Base-by-base conservation (phyloP, 2,797 vertebrate species). In the Fratercula arctica region DNA sequence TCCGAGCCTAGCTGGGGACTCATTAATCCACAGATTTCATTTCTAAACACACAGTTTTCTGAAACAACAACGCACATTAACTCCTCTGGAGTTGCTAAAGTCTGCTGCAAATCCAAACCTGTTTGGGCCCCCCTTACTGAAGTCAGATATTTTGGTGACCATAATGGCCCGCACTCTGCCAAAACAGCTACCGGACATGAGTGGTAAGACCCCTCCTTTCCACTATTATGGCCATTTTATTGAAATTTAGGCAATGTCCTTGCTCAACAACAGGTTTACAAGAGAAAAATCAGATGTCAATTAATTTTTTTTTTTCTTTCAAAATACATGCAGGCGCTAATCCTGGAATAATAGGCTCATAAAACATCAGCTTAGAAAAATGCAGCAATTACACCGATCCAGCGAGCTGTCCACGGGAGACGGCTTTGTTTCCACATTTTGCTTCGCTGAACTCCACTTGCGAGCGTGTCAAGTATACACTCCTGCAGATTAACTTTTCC, bases 291-390 rank as follows among this genome's bases (percentile, higher is more conserved):
- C 73, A 84, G 63, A 77, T 43, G 54, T 63, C 64, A 56, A 20
- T 29, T 85, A 11, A 41, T 41, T 41, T 29, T 53, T 20, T 20
- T 61, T 26, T 73, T 78, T 91, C 41, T 83, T 78, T 83, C 84
- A 78, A 88, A 88, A 92, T 60, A 75, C n/a, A 79, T 3, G 46
- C 29, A 93, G 91, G 85, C 68, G 41, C 67, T 91, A 95, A 94
- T 96, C 82, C 90, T 75, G 63, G 85, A 95, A 87, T 89, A 94
- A 94, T 21, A 85, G 90, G 63, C 75, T 94, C 63, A 31, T 89
- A 79, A 95, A 96, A 87, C 92, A 91, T 69, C 82, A 91, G 75
- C 78, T 90, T 64, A 73, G 75, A 69, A 95, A 85, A 95, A 94
- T 24, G 87, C 85, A 85, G 95, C 13, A 53, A 89, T 59, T 60